Base-by-base conservation (phyloP, 2,113 vertebrate species). In the Silurus asotus region DNA sequence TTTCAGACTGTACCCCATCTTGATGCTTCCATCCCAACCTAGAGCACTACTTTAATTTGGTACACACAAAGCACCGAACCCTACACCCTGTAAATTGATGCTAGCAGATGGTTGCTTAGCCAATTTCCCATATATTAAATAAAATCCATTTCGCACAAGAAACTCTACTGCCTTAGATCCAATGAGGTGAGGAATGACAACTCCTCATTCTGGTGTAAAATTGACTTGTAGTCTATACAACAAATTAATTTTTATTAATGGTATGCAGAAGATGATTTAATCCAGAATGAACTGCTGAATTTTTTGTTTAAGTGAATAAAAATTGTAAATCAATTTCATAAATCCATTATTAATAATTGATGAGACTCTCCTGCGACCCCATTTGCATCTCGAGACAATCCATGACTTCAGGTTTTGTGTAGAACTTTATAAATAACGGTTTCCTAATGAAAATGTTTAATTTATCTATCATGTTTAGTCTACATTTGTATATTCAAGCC, bases 391-490 rank as follows among this genome's bases (percentile, higher is more conserved):
- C 8, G n/a, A 23, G 8, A n/a, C 8, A 25, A 67, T 13, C 13
- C 28, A 17, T 72, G 69, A 15, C 37, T 72, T 51, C 9, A 51
- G 70, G 4, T 74, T 74, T 20, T 49, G 70, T 74, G 45, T 72
- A 72, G 2, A 19, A 72, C 37, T 48, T 5, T 48, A 45, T 6
- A 72, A 48, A 7, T 23, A 1, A 37, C 0, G 13, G 53, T 28
- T 78, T 78, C n/a, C n/a, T 58, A 8, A 7, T 10, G 4, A 0
- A 45, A 11, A 3, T 10, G 7, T 58, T 79, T 56, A 37, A 37
- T 79, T 45, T 17, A 37, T 79, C 77, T 79, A 79, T 55, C 53
- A 76, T 11, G 15, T 59, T 79, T 17, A 37, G n/a, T 79, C 53
- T 59, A 20, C 25, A 37, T 37, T 58, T 10, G 25, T 37, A 4